Conservation (phyloP, 2,797 vertebrate species). For the Decapterus maruadsi region DNA sequence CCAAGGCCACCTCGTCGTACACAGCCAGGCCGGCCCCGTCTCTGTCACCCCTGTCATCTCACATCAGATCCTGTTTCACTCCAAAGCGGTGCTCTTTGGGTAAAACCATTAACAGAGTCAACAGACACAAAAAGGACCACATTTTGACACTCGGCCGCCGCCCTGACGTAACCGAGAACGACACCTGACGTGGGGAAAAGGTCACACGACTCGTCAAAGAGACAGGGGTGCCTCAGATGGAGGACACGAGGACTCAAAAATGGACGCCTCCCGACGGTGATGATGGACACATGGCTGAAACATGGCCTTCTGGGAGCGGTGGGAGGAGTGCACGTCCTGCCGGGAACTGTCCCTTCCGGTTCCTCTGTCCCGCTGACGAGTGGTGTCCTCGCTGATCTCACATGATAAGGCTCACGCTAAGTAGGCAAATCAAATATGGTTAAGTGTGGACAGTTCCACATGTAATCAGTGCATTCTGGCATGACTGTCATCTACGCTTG, state of each 20-base stretch:
- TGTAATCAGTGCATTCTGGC: constrained; percentile 56
- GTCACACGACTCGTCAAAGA: constrained; percentile 86
- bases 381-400: constrained; percentile 71
- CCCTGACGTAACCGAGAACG: constrained; percentile 83
- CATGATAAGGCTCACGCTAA: constrained; percentile 80
- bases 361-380: constrained; percentile 77
- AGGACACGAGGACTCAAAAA: constrained; percentile 78
- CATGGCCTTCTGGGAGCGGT: constrained; percentile 86
- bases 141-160: constrained; percentile 81
- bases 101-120: constrained; percentile 81
- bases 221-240: constrained; percentile 82
- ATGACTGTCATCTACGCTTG: constrained; percentile 21
- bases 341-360: constrained; percentile 85
- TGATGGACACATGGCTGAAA: constrained; percentile 87
- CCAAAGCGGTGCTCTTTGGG: constrained; percentile 82
- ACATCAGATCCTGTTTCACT: constrained; percentile 78
- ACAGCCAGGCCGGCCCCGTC: constrained; percentile 69
- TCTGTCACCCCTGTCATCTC: constrained; percentile 74
- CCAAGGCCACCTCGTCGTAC: constrained; percentile 67
- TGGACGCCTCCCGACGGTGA: constrained; percentile 81
- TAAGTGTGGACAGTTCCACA: constrained; percentile 64
- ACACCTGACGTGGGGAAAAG: constrained; percentile 89
- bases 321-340: constrained; percentile 83
- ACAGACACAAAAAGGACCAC: constrained; percentile 79
- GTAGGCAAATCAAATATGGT: constrained; percentile 74